phyloP scores from a whole-genome alignment of 2,797 vertebrate genomes.

The Schizopygopsis malacanthus region DNA sequence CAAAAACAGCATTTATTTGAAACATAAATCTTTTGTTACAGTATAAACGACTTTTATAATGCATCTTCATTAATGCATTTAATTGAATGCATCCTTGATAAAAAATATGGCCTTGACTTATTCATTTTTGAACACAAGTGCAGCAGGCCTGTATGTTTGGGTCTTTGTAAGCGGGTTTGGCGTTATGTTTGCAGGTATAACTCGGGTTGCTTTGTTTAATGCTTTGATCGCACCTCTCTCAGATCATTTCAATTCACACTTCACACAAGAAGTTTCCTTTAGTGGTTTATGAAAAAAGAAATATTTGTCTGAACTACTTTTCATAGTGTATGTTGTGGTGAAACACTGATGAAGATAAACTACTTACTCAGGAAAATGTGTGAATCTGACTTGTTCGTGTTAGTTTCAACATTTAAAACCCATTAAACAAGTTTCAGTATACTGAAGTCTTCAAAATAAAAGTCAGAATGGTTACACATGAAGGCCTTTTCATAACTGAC shows the following conservation, averaged over 20 bases:
- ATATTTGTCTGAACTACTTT: not conserved
- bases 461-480: not conserved
- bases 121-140: too few species aligned
- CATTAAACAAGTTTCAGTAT: not conserved
- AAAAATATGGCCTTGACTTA: not conserved
- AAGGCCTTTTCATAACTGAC: not conserved
- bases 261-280: conserved; percentile 1
- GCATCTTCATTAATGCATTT: too few species aligned
- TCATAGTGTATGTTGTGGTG: not conserved
- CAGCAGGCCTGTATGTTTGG: not conserved
- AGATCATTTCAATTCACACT: not conserved
- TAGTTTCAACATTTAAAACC: not conserved
- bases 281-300: not conserved
- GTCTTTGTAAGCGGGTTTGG: not conserved
- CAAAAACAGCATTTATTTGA: not conserved
- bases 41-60: not conserved
- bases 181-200: conserved; percentile 14
- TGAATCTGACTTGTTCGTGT: not conserved
- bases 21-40: not conserved
- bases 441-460: not conserved
- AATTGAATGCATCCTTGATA: not conserved
- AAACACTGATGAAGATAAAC: not conserved
- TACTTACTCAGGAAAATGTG: not conserved
- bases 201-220: not conserved
- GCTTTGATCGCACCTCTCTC: not conserved